Evolutionary conservation across 2,797 vertebrate species (phyloP), one percentile per base, ranked within the genome.

Genomic region (Selene dorsalis): DNA sequence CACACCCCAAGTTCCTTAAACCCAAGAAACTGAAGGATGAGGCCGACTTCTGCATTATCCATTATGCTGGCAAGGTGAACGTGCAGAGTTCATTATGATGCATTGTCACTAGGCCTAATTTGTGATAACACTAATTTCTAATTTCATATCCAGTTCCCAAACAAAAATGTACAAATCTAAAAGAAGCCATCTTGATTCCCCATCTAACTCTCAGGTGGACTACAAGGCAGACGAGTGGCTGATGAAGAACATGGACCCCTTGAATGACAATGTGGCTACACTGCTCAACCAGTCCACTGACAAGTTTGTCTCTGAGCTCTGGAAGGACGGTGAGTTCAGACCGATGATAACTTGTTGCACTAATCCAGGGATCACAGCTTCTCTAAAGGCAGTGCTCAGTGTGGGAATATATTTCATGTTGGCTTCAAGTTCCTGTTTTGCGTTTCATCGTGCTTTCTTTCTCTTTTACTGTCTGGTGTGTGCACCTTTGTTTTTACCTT

Each of bases 191-290:
- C 10, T 43, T 61, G 28, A 30, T 26, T 35, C 26, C 35, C 35
- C 68, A 22, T 22, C 26, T 72, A 0, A 2, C 70, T 32, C 28
- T 28, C 90, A 99, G 98, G 98, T 99, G 92, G 98, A 99, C 84
- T 99, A 99, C 89, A 99, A 99, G 87, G 98, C 98, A 0, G 97
- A 97, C 0, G 97, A 98, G 87, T 99, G 98, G 98, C 93, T 99
- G 90, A 98, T 99, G 97, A 99, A 99, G 94, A 99, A 99, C 94
- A 99, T 99, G 98, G 98, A 99, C 87, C 98, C 98, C 0, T 91
- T 99, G 89, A 99, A 99, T 0, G 98, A 99, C 89, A 99, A 99
- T 48, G 95, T 99, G 8, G 96, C 98, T 35, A 92, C 97, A 0
- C 94, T 99, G 69, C 96, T 99, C 73, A 98, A 99, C 93, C 96